Conservation (phyloP, 2,113 vertebrate species). For the Indicator indicator region DNA sequence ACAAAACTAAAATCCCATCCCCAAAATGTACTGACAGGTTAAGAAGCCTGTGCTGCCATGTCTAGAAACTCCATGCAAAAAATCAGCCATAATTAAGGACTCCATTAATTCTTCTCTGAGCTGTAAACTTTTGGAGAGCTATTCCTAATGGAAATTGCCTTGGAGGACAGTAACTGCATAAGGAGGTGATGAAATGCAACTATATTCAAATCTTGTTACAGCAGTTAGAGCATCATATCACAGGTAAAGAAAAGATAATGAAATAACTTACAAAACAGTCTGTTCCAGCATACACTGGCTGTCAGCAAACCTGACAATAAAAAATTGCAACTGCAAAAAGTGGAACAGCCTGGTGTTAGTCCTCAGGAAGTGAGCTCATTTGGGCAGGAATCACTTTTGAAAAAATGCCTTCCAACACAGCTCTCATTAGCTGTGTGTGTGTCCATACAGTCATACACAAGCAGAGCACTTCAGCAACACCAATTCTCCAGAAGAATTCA, state of each 20-base stretch:
- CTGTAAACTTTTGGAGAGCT: neutral
- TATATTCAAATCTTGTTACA: neutral
- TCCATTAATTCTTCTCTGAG: neutral
- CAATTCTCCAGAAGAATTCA: neutral
- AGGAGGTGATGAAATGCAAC: neutral
- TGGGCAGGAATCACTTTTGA: constrained; percentile 20
- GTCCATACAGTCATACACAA: neutral
- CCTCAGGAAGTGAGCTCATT: neutral
- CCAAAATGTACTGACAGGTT: neutral
- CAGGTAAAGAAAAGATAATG: constrained; percentile 17
- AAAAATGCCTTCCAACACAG: constrained; percentile 25
- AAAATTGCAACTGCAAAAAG: constrained; percentile 26
- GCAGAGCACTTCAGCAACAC: neutral
- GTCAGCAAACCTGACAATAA: constrained; percentile 28
- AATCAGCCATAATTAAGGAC: neutral
- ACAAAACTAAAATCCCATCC: neutral
- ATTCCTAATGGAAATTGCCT: neutral
- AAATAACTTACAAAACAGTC: neutral
- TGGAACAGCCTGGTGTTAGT: neutral
- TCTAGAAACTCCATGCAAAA: neutral
- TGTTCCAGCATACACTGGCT: neutral
- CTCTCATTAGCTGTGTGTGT: constrained; percentile 17
- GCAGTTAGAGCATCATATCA: neutral
- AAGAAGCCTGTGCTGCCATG: neutral
- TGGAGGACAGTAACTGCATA: neutral